phyloP scores from a whole-genome alignment of 2,888 invertebrate species.

The Neoitamus cyanurus region DNA sequence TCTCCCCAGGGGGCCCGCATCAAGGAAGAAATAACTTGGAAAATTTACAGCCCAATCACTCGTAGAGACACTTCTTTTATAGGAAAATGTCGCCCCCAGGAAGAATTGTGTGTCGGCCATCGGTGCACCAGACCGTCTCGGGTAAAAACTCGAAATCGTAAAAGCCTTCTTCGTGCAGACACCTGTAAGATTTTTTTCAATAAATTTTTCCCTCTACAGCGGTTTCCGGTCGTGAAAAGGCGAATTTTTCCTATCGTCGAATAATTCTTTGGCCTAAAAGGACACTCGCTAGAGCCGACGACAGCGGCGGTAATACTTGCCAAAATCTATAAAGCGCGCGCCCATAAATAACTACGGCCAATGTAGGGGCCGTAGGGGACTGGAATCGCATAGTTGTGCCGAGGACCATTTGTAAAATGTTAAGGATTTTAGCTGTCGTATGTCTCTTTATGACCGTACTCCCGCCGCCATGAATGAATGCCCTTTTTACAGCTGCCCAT shows the following conservation, averaged over 20 bases:
- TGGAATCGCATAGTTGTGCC: neutral
- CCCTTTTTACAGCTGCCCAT: constrained; percentile 21
- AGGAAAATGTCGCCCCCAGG: neutral
- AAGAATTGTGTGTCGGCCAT: constrained; percentile 1
- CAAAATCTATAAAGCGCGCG: constrained; percentile 19
- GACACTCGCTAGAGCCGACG: neutral
- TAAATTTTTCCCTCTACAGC: neutral
- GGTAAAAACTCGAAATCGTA: neutral
- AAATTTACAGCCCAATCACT: constrained; percentile 21
- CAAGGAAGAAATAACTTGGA: neutral
- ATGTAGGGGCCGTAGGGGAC: neutral
- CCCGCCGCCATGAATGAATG: constrained; percentile 10
- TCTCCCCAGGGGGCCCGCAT: neutral
- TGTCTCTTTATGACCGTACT: neutral
- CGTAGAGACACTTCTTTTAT: neutral
- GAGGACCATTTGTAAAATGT: constrained; percentile 19
- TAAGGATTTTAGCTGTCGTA: constrained; percentile 17
- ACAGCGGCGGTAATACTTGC: constrained; percentile 12
- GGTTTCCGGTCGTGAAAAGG: neutral
- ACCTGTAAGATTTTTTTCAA: constrained; percentile 20
- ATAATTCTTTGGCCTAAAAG: neutral
- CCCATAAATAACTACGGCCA: neutral
- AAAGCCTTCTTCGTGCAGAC: neutral
- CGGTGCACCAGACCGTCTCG: neutral
- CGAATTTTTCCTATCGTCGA: constrained; percentile 11